These are phyloP conservation scores for Xestia rhomboidea DNA, from an alignment of 2,888 invertebrate species.

Conservation along the genomic window DNA sequence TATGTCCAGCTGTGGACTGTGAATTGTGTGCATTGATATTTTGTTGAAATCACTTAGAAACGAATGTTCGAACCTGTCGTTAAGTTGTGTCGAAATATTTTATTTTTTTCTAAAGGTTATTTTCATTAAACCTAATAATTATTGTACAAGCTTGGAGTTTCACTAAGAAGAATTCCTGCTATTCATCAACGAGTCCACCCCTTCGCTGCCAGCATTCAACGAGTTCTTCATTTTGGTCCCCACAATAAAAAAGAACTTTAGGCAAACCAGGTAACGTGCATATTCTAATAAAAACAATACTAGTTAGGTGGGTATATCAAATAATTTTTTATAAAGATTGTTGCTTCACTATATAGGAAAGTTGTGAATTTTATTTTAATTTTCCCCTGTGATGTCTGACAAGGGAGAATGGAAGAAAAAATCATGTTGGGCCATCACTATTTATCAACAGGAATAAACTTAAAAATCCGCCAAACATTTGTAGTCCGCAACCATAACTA, in stretches of 20 bases:
- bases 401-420: not conserved
- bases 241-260: not conserved
- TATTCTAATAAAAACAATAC: not conserved
- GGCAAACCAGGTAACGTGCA: not conserved
- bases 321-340: not conserved
- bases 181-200: too few species aligned
- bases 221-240: too few species aligned
- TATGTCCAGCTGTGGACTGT: not conserved
- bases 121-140: too few species aligned
- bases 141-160: too few species aligned
- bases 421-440: not conserved
- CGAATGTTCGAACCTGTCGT: not conserved
- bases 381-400: not conserved
- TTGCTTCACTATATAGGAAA: not conserved
- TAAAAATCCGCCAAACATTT: not conserved
- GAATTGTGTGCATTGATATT: not conserved
- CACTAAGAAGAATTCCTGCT: too few species aligned
- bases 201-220: too few species aligned
- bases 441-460: not conserved
- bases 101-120: too few species aligned
- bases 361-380: not conserved
- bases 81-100: too few species aligned
- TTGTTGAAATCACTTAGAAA: not conserved
- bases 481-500: not conserved
- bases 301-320: too few species aligned